These are phyloP conservation scores for Drosophila formosana DNA, from an alignment of 2,888 invertebrate species.

Conservation along the genomic window DNA sequence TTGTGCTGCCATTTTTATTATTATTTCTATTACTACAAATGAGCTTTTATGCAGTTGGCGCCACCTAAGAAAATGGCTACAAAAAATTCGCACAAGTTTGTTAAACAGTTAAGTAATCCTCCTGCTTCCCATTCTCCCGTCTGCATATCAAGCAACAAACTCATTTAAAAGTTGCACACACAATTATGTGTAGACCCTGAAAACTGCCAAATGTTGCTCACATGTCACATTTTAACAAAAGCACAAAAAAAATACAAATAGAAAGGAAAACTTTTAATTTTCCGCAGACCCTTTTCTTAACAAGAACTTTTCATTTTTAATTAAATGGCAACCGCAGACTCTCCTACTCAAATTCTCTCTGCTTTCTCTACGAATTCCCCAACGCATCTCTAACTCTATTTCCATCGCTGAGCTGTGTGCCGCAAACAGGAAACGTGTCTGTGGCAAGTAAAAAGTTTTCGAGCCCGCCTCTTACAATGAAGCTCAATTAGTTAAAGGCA, in stretches of 20 bases:
- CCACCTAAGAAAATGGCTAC: background rate
- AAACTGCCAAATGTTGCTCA: constrained; percentile 54
- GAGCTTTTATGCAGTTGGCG: background rate
- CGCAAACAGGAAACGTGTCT: constrained; percentile 56
- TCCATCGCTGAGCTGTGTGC: background rate
- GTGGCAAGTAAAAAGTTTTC: constrained; percentile 46
- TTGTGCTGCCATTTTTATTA: background rate
- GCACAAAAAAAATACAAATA: constrained; percentile 31
- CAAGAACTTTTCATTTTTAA: constrained; percentile 78
- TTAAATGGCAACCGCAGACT: constrained; percentile 66
- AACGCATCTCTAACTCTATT: background rate
- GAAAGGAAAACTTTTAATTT: constrained; percentile 75
- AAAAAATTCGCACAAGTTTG: constrained; percentile 5
- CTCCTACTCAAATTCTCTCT: constrained; percentile 15
- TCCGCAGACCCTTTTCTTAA: constrained; percentile 74
- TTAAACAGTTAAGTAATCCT: constrained; percentile 25
- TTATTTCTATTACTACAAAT: constrained; percentile 35
- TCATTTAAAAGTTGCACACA: constrained; percentile 55
- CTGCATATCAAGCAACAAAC: constrained; percentile 22
- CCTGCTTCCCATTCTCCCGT: background rate
- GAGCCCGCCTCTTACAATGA: constrained; percentile 64
- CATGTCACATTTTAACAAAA: constrained; percentile 58
- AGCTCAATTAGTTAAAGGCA: constrained; percentile 76
- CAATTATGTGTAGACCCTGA: constrained; percentile 43
- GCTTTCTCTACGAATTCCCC: constrained; percentile 13